A percentile compares a stretch with the other conserved stretches of the same genome.
Evolutionary conservation across 2,113 vertebrate species (phyloP).

Genomic region (Etia nguti): DNA sequence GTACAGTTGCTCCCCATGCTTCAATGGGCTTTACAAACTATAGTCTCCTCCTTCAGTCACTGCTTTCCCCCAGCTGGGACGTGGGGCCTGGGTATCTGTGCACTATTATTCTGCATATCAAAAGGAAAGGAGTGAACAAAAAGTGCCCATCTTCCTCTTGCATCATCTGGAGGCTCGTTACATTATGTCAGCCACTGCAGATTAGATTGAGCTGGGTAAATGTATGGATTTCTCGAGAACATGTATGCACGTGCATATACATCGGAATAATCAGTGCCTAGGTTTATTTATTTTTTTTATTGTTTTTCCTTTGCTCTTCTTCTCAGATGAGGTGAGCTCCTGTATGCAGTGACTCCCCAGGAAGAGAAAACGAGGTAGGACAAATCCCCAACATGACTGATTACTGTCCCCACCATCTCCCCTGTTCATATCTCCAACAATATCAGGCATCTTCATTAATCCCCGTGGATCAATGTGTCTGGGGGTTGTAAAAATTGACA

Average conservation of each 20-base stretch:
- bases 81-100: not conserved
- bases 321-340: constrained; percentile 74
- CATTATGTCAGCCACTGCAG: constrained; percentile 1
- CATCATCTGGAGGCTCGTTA: constrained; percentile 7
- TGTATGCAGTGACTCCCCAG: constrained; percentile 66
- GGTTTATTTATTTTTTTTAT: constrained; percentile 55
- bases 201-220: constrained; percentile 35
- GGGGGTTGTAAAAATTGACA: constrained; percentile 79
- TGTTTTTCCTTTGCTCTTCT: constrained; percentile 52
- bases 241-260: constrained; percentile 10
- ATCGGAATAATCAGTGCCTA: constrained; percentile 42
- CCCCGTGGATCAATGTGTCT: constrained; percentile 76
- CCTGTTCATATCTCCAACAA: constrained; percentile 76
- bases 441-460: constrained; percentile 78
- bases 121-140: constrained; percentile 29
- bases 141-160: constrained; percentile 31
- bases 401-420: constrained; percentile 70
- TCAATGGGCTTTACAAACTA: constrained; percentile 37
- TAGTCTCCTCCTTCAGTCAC: not conserved
- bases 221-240: constrained; percentile 29
- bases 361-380: constrained; percentile 76
- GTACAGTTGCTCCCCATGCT: constrained; percentile 28
- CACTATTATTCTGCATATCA: constrained; percentile 20
- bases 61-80: not conserved
- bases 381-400: constrained; percentile 72